These are phyloP conservation scores for Notamacropus eugenii DNA, from an alignment of 2,797 vertebrate species.

Conservation along the genomic window DNA sequence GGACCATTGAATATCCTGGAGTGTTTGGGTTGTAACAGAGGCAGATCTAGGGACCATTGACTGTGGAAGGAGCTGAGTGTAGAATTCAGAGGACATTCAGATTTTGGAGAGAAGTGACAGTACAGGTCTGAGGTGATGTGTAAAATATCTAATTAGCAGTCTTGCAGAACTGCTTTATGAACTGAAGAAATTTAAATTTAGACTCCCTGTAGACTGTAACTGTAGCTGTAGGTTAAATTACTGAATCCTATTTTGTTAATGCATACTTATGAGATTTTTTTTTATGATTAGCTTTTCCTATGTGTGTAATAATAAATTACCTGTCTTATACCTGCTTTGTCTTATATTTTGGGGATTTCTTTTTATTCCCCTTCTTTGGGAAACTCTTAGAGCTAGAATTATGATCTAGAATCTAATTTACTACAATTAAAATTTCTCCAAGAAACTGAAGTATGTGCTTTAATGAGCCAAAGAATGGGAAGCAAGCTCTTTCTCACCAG, in stretches of 20 bases:
- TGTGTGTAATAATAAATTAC: neutral
- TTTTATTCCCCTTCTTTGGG: neutral
- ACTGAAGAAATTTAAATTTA: neutral
- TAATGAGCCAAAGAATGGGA: neutral
- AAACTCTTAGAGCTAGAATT: neutral
- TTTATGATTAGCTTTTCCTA: neutral
- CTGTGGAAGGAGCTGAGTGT: neutral
- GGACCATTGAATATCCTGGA: neutral
- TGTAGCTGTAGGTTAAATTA: neutral
- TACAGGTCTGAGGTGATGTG: neutral
- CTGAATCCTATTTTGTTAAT: neutral
- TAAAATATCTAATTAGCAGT: neutral
- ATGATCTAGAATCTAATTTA: neutral
- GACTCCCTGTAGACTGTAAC: neutral
- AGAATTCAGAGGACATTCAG: neutral
- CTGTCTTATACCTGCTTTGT: neutral
- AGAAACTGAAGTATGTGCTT: neutral
- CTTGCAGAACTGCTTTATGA: neutral
- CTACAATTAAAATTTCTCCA: neutral
- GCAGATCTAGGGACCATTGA: neutral
- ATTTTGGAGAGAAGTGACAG: neutral
- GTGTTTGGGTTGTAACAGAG: neutral
- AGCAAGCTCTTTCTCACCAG: neutral
- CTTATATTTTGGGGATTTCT: neutral
- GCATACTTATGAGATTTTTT: neutral